Evolutionary conservation across 2,797 vertebrate species (phyloP).

Genomic region (Pipistrellus pipistrellus): DNA sequence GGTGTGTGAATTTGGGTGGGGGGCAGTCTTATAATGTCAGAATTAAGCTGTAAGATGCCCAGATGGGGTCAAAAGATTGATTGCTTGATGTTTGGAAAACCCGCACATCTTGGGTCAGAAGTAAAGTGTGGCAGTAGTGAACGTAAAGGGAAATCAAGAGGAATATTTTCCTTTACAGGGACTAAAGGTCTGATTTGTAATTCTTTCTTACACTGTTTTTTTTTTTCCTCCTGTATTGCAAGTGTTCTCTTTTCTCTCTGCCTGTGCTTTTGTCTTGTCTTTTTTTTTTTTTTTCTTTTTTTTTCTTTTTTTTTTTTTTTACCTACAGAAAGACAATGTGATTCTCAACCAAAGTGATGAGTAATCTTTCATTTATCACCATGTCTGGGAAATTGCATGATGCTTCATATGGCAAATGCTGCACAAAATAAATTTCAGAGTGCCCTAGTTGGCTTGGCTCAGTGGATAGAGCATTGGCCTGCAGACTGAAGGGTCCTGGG

Average conservation of each 20-base stretch:
- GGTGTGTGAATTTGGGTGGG: background rate
- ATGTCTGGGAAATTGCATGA: background rate
- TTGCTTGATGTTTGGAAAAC: background rate
- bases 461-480: too few species aligned
- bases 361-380: background rate
- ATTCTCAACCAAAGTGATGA: background rate
- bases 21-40: background rate
- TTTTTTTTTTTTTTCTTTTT: background rate
- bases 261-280: background rate
- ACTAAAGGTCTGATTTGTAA: background rate
- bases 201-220: background rate
- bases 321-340: background rate
- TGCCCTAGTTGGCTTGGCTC: too few species aligned
- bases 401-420: background rate
- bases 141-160: accelerated
- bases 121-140: background rate
- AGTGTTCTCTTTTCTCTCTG: background rate
- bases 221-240: background rate
- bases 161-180: background rate
- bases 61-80: background rate
- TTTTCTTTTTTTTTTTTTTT: background rate
- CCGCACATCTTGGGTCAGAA: background rate
- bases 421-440: background rate
- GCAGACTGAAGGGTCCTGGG: too few species aligned
- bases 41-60: background rate